Base-by-base conservation (phyloP, 2,113 vertebrate species). In the Chlorocebus sabaeus region DNA sequence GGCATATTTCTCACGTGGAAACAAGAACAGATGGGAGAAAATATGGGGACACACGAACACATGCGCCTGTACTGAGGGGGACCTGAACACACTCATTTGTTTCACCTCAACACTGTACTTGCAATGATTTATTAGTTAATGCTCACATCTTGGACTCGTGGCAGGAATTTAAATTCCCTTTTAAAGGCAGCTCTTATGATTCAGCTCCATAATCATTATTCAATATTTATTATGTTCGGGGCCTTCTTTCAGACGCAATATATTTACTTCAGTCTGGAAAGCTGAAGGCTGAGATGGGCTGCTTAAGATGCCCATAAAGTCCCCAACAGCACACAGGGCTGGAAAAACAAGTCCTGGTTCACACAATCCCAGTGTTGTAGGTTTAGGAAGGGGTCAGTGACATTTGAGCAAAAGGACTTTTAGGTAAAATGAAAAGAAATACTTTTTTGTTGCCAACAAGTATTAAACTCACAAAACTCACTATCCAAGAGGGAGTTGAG, bases 241-340 rank as follows among this genome's bases (percentile, higher is more conserved):
- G 72, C 64, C 3, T 13, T 61, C 73, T 93, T 85, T 93, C 61
- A 97, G 95, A 90, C 55, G 18, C 22, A 61, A 48, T 76, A 23
- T 38, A 67, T 97, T 89, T 83, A 73, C 82, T 89, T 75, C 27
- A 18, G 89, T 72, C 89, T 96, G 92, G 79, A 75, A 95, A 87
- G 68, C 16, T 40, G 83, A 87, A 70, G 86, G 43, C 73, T 25
- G 22, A 79, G 79, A 79, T 55, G 72, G 79, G 68, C 48, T 50
- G 0, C n/a, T 13, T 10, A 45, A 50, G 43, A 35, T 14, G 35
- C 57, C 83, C n/a, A 1, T 0, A 12, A 35, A 35, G 23, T 35
- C 64, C 85, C 78, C 11, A 45, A 52, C 27, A 70, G 43, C 48
- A 20, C 43, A 10, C 3, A 6, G 10, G 17, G 12, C 27, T 48